phyloP scores from a whole-genome alignment of 2,113 vertebrate genomes.

The Arizona elegans region DNA sequence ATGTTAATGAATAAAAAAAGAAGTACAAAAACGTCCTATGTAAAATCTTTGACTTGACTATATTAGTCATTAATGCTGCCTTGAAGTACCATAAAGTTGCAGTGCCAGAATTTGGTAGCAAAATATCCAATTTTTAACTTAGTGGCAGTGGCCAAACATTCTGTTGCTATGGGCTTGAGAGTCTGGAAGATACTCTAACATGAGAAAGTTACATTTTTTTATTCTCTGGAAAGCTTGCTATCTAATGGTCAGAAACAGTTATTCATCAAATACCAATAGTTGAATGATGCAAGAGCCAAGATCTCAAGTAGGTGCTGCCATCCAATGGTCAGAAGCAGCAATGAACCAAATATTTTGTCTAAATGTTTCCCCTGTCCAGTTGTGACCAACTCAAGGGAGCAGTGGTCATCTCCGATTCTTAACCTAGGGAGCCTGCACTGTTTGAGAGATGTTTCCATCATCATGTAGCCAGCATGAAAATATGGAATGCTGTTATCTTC shows the following conservation, averaged over 20 bases:
- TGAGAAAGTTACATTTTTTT: not conserved
- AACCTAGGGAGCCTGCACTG: too few species aligned
- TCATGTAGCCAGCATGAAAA: too few species aligned
- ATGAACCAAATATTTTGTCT: not conserved
- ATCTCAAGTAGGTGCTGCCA: not conserved
- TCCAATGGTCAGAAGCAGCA: not conserved
- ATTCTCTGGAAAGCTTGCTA: not conserved
- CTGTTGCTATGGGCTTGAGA: not conserved
- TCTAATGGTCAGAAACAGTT: not conserved
- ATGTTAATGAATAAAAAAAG: not conserved
- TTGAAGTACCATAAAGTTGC: not conserved
- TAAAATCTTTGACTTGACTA: not conserved
- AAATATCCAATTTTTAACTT: not conserved
- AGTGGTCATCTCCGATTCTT: too few species aligned
- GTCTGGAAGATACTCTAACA: not conserved
- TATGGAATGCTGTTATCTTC: too few species aligned
- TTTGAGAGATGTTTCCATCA: too few species aligned
- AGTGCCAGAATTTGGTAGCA: not conserved
- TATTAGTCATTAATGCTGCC: not conserved
- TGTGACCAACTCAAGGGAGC: too few species aligned
- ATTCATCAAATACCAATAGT: not conserved
- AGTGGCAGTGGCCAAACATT: not conserved
- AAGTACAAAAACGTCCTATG: not conserved
- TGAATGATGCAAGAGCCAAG: not conserved
- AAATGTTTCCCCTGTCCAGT: too few species aligned